Evolutionary conservation across 2,113 vertebrate genomes (phyloP), one percentile per base, ranked within the genome.

Genomic region (Promerops cafer): DNA sequence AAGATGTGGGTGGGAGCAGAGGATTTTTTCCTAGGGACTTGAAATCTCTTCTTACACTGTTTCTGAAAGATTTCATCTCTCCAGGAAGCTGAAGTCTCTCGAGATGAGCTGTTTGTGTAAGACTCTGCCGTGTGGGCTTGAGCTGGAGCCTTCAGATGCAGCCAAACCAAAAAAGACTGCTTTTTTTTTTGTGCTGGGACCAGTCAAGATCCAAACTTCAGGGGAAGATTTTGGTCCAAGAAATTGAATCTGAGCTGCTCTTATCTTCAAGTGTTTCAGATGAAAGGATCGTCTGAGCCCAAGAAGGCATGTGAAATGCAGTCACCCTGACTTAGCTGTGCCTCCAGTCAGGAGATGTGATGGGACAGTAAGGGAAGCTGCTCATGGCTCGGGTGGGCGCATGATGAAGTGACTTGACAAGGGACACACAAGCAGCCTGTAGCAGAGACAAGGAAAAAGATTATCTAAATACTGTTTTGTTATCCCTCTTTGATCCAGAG

Each of bases 21-120:
- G 20, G 44, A 75, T 66, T 66, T 92, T 93, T 96, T 96, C 83
- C 76, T 86, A 24, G 79, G 82, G 88, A 94, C 45, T 81, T 95
- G 88, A 96, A 96, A 96, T 94, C 35, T 92, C 88, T 83, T 83
- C 75, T 95, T 87, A 68, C 4, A 0, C 60, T 54, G 56, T 93
- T 92, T 92, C 86, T 92, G 72, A 96, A 96, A 96, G 93, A 92
- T 95, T 96, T 94, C 79, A 94, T 97, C 86, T 96, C 96, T 95
- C 76, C 88, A 83, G 94, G 95, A 95, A 96, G 91, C 66, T 87
- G 68, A 68, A 86, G 9, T 92, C 94, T 91, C 96, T 86, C 0
- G 52, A 81, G 93, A 96, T 81, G 76, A 75, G 69, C 88, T 94
- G 88, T 87, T 92, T 96, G 89, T 94, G 83, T 90, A 93, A 94